Conservation (phyloP, 2,113 vertebrate species). For the Bucco capensis region DNA sequence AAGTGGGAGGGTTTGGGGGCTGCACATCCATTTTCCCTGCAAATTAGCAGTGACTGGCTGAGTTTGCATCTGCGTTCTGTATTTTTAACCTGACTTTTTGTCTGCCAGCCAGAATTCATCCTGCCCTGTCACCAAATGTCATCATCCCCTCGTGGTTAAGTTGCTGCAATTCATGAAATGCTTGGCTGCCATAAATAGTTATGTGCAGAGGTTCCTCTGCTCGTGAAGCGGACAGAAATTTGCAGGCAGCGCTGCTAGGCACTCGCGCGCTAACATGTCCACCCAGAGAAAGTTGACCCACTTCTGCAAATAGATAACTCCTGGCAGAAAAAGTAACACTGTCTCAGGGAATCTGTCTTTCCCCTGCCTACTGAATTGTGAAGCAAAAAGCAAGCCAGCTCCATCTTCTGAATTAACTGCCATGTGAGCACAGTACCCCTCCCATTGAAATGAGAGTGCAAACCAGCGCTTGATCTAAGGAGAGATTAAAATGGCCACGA, state of each 20-base stretch:
- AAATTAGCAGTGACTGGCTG: background rate
- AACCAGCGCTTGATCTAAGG: conserved; percentile 36
- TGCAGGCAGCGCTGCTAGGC: conserved; percentile 55
- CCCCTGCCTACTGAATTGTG: conserved; percentile 66
- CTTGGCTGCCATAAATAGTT: conserved; percentile 68
- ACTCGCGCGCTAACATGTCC: conserved; percentile 46
- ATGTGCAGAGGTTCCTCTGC: conserved; percentile 33
- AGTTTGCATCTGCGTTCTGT: conserved; percentile 22
- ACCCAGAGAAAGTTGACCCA: conserved; percentile 73
- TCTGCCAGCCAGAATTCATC: conserved; percentile 6
- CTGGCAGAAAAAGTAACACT: conserved; percentile 73
- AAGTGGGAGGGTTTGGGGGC: background rate
- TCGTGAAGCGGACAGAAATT: background rate
- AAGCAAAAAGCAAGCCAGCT: conserved; percentile 61
- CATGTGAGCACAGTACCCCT: background rate
- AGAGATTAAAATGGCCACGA: conserved; percentile 13
- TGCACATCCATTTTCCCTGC: background rate
- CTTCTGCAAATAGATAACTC: conserved; percentile 78
- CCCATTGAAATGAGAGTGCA: conserved; percentile 40
- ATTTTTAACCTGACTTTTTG: conserved; percentile 41
- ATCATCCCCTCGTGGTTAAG: conserved; percentile 66
- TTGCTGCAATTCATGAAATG: conserved; percentile 65
- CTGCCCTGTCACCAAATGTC: conserved; percentile 60
- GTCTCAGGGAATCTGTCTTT: conserved; percentile 71
- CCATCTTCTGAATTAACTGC: conserved; percentile 57